phyloP scores from a whole-genome alignment of 2,888 invertebrate species.

The Pristionchus entomophagus region DNA sequence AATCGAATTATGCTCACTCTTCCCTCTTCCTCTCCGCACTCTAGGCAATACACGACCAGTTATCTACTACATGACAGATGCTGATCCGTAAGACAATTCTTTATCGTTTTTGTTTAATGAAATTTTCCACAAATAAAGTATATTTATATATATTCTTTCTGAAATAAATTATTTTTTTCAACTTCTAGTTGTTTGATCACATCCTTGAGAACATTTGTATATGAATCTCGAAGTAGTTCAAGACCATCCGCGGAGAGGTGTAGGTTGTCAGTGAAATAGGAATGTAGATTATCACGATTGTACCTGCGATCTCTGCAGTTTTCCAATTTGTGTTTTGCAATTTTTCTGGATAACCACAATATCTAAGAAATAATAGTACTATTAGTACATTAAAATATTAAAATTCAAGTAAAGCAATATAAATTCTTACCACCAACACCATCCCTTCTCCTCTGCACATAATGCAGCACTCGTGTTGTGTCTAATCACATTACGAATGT shows the following conservation, averaged over 20 bases:
- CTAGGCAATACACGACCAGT: no score
- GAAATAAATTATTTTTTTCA: no score
- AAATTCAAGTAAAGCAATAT: not conserved
- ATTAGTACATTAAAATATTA: not conserved
- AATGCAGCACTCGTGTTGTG: slow-evolving; percentile 7
- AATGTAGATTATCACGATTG: not conserved
- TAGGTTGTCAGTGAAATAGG: not conserved
- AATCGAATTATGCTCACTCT: no score
- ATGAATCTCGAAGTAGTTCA: not conserved
- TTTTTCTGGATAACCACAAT: no score
- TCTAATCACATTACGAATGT: not conserved
- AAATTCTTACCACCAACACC: slow-evolving; percentile 24
- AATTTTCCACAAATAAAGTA: no score
- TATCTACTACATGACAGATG: no score
- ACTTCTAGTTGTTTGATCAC: not conserved
- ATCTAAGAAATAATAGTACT: not conserved
- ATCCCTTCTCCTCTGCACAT: not conserved
- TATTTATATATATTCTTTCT: no score
- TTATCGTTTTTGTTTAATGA: no score
- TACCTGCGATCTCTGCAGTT: no score
- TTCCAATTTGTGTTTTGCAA: no score
- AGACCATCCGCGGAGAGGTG: not conserved
- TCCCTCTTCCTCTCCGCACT: no score
- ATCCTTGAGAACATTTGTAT: not conserved
- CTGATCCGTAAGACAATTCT: no score